These are phyloP conservation scores for Lamprotornis superbus DNA, from an alignment of 2,113 vertebrate genomes.

Conservation along the genomic window DNA sequence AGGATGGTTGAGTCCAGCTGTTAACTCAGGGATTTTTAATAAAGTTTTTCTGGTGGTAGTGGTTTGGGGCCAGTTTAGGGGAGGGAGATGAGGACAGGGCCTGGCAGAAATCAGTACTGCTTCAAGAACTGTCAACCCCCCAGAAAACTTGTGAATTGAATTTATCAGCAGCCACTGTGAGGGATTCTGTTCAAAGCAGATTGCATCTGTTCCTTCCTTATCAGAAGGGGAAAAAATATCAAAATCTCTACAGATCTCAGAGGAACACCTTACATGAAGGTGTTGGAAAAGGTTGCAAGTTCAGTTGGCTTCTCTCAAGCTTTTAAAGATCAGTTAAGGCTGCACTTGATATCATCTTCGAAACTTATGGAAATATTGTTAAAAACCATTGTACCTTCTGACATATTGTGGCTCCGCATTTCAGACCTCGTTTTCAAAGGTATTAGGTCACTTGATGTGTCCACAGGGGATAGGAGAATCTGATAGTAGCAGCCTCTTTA, in stretches of 20 bases:
- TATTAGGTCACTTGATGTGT: background rate
- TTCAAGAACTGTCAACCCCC: background rate
- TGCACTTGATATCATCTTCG: background rate
- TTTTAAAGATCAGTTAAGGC: background rate
- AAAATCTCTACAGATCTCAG: background rate
- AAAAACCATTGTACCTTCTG: background rate
- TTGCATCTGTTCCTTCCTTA: background rate
- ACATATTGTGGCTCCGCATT: background rate
- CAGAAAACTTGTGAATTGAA: background rate
- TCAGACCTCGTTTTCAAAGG: background rate
- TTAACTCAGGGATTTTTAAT: background rate
- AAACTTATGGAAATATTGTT: background rate
- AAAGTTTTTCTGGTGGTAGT: background rate
- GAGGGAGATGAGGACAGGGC: background rate
- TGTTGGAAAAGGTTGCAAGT: background rate
- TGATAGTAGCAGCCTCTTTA: background rate
- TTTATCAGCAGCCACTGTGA: background rate
- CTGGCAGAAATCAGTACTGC: background rate
- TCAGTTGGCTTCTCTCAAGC: background rate
- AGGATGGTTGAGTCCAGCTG: accelerated
- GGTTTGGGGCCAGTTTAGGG: background rate
- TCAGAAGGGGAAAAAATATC: background rate
- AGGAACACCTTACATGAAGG: background rate
- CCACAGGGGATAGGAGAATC: background rate
- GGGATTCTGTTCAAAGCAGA: background rate